Conservation (phyloP, 2,888 invertebrate species). For the Harpalus rufipes region DNA sequence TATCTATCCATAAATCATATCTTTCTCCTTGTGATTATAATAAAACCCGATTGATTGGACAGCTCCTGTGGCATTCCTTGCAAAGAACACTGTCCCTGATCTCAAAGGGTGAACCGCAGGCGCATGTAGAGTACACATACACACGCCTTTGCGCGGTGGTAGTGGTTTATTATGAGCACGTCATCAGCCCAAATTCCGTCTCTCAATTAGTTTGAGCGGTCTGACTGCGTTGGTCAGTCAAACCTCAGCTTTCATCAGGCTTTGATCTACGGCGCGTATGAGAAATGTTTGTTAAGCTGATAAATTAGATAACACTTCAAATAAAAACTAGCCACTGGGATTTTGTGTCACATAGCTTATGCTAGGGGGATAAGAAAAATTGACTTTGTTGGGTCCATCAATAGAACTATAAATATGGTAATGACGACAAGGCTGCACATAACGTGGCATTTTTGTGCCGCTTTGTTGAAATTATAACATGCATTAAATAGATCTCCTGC, state of each 20-base stretch:
- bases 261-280: conserved; percentile 10
- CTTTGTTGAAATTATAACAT: too few species aligned
- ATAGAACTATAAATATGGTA: too few species aligned
- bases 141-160: background rate
- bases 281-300: conserved; percentile 5
- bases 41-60: background rate
- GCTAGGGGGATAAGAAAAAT: too few species aligned
- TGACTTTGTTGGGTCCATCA: too few species aligned
- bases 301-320: conserved; percentile 1
- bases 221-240: conserved; percentile 1
- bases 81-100: background rate
- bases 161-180: conserved; percentile 21
- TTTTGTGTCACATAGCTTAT: too few species aligned
- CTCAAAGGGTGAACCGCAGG: background rate
- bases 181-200: background rate
- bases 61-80: background rate
- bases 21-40: too few species aligned
- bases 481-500: too few species aligned
- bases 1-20: too few species aligned
- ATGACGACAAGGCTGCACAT: too few species aligned
- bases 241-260: conserved; percentile 15
- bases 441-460: too few species aligned
- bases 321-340: background rate
- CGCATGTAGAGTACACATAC: background rate
- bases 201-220: conserved; percentile 4